phyloP scores from a whole-genome alignment of 2,888 invertebrate species.

The Yponomeuta evonymella region DNA sequence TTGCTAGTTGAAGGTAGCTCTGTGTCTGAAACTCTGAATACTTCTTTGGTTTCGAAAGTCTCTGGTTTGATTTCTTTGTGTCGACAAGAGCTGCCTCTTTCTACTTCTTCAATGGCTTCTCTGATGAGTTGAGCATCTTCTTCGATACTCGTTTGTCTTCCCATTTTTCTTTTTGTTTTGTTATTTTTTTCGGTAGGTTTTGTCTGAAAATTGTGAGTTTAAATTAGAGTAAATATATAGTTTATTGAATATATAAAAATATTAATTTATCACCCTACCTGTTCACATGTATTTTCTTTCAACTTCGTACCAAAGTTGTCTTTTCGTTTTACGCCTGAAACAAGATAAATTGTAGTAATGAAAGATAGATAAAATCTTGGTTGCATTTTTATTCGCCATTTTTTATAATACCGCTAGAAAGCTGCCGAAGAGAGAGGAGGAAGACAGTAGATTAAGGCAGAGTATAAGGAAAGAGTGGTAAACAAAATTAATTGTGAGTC shows the following conservation, averaged over 20 bases:
- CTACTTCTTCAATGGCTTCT: conserved; percentile 69
- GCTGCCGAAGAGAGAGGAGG: no score
- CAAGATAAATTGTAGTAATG: conserved; percentile 17
- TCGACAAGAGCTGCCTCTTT: conserved; percentile 56
- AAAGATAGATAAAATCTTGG: no score
- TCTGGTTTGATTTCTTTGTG: conserved; percentile 35
- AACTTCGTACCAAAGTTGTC: conserved; percentile 40
- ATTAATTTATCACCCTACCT: conserved; percentile 34
- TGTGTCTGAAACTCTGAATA: conserved; percentile 23
- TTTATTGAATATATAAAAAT: not conserved
- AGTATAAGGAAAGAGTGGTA: no score
- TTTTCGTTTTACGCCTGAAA: conserved; percentile 51
- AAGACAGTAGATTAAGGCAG: no score
- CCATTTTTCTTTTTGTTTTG: conserved; percentile 32
- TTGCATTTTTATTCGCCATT: no score
- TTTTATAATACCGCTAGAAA: no score
- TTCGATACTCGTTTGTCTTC: conserved; percentile 62
- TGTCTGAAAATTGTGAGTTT: not conserved
- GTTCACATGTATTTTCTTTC: conserved; percentile 45
- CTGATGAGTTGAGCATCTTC: conserved; percentile 67
- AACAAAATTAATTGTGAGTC: no score
- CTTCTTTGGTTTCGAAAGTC: conserved; percentile 17
- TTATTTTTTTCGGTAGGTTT: not conserved
- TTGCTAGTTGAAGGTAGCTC: conserved; percentile 39
- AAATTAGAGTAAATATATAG: not conserved